A percentile compares a stretch with the other conserved stretches of the same genome.
Evolutionary conservation across 2,888 invertebrate species (phyloP).

Genomic region (Eilema griseolum): DNA sequence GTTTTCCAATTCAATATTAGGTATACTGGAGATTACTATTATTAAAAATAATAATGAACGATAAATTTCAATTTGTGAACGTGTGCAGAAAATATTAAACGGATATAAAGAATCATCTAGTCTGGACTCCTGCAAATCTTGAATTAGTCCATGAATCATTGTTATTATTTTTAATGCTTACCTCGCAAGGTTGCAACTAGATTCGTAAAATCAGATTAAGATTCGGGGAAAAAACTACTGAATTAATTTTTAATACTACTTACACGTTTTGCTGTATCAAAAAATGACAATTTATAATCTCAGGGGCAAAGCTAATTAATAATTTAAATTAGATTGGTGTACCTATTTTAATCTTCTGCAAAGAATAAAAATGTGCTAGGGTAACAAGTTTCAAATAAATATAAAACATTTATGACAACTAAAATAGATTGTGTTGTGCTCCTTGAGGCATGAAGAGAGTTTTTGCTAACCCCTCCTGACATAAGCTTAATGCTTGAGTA

Average conservation of each 20-base stretch:
- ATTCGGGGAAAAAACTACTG: not conserved
- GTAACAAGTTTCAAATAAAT: not conserved
- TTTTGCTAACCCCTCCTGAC: not conserved
- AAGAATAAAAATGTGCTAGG: too few relatives aligned
- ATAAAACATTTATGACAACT: not conserved
- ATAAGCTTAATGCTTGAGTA: not conserved
- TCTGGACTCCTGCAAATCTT: not conserved
- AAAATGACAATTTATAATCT: not conserved
- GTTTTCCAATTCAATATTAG: not conserved
- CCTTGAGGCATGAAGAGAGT: conserved; percentile 1
- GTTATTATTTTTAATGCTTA: not conserved
- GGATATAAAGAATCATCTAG: not conserved
- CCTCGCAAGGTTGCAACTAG: not conserved
- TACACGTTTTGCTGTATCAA: not conserved
- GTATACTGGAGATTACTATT: not conserved
- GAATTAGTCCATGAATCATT: not conserved
- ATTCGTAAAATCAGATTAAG: not conserved
- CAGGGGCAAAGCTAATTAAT: not conserved
- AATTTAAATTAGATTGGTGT: too few relatives aligned
- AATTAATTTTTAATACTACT: not conserved
- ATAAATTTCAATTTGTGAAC: too few relatives aligned
- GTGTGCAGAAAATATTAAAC: not conserved
- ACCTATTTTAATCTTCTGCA: too few relatives aligned
- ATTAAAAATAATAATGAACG: too few relatives aligned
- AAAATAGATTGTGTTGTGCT: not conserved